Base-by-base conservation (phyloP, 2,888 invertebrate species). In the Cyclophora punctaria region DNA sequence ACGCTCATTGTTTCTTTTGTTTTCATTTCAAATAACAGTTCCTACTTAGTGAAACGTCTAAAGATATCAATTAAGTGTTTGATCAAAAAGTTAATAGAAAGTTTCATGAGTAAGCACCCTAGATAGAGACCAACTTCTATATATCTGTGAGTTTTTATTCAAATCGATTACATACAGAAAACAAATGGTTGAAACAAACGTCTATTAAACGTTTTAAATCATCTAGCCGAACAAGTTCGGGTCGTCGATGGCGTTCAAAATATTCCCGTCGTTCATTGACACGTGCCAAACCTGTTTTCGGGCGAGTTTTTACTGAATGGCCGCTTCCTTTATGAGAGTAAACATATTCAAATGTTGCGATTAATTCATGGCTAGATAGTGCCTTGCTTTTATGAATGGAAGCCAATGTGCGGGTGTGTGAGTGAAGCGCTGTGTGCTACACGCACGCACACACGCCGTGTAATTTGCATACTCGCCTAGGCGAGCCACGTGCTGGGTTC, bases 341-440 rank as follows among this genome's bases (percentile, higher is more conserved):
- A 85, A 86, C 84, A 83, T 85, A 87, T 87, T 88, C 84, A 84
- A 87, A 88, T 84, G 86, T 87, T 85, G 88, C 88, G 85, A 88
- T 88, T 87, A 88, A 88, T 88, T 87, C 88, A 87, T 86, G 75
- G 86, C 80, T 83, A 77, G 83, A 81, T 86, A 83, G 83, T 83
- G 74, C 77, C 77, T 78, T 75, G 82, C 71, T 83, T 85, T 88
- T 87, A 88, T 88, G 87, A 88, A 88, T 88, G 87, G 85, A 83
- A 75, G 71, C 59, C 61, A 65, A 58, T 59, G 51, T 74, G 72
- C 69, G 62, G 56, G 56, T 55, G 83, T 80, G 80, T 84, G 82
- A 55, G 83, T 79, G 72, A 55, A 62, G 58, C 57, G 62, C 62
- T 63, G 61, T 67, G 59, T 64, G 66, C 60, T 71, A 67, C 63